Conservation (phyloP, 2,888 invertebrate species). For the Leucozona laternaria region DNA sequence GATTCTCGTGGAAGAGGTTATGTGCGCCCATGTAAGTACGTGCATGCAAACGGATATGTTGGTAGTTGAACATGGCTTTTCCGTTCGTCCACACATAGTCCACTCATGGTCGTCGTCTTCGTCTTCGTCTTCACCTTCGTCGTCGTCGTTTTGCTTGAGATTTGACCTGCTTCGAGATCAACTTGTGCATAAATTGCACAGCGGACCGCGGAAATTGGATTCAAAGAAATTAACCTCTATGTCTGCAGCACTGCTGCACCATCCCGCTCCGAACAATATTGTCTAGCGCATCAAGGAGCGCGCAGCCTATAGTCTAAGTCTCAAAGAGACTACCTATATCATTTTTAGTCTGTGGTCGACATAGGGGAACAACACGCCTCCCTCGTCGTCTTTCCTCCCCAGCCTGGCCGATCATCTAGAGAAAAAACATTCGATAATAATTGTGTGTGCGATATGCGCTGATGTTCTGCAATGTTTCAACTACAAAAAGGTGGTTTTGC, state of each 20-base stretch:
- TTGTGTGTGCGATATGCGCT: conserved; percentile 74
- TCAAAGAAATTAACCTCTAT: conserved; percentile 75
- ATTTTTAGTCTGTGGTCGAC: conserved; percentile 74
- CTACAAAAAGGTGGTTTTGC: conserved; percentile 72
- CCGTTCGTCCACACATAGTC: conserved; percentile 52
- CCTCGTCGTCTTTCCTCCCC: conserved; percentile 16
- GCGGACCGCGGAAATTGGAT: conserved; percentile 76
- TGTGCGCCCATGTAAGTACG: conserved; percentile 69
- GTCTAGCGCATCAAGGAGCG: conserved; percentile 13
- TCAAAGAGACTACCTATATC: conserved; percentile 69
- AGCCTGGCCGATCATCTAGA: neutral
- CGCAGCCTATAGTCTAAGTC: conserved; percentile 9
- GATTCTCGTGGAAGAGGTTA: conserved; percentile 66
- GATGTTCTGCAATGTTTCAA: conserved; percentile 72
- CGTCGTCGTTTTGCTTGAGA: conserved; percentile 69
- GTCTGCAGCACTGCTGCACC: conserved; percentile 53
- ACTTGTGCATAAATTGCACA: conserved; percentile 76
- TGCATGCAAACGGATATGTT: conserved; percentile 74
- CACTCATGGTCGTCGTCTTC: conserved; percentile 30
- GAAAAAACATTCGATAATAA: conserved; percentile 67
- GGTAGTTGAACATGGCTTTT: conserved; percentile 62
- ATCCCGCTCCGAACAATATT: conserved; percentile 28
- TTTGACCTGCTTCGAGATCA: conserved; percentile 75
- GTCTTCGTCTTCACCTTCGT: neutral
- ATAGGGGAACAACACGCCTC: conserved; percentile 72